Base-by-base conservation (phyloP, 2,888 invertebrate species). In the Diplazon laetatorius region DNA sequence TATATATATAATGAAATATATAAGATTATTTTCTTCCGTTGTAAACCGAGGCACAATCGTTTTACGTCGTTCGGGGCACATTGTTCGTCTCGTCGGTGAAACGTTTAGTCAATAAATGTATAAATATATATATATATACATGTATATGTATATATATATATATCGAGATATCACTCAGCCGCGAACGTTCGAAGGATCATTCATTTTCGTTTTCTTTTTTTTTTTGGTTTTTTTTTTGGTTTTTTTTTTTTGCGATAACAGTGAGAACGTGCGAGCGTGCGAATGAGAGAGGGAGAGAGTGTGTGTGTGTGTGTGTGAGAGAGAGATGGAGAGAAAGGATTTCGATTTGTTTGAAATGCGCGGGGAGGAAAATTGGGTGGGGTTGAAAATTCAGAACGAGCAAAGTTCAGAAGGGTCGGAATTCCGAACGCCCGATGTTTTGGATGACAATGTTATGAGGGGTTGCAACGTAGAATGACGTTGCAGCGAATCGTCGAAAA, bases 51-150 rank as follows among this genome's bases (percentile, higher is more conserved):
- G 87, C 87, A 88, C 88, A 88, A 88, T 81, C 78, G 82, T 83
- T 79, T n/a, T n/a, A 69, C 82, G 76, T 82, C 80, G 83, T 81
- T 76, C 63, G 68, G 71, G 68, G 62, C 70, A 62, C 52, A 65
- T n/a, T 75, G 55, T 78, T 62, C 62, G 65, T 87, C 81, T 69
- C 66, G 73, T 73, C 60, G 74, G 71, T 50, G 79, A 68, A 86
- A 78, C 83, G 81, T 85, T n/a, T 87, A 86, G 87, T 85, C 85
- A 87, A 85, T 86, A 87, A 86, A 80, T 60, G n/a, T n/a, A n/a
- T n/a, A n/a, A n/a, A n/a, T n/a, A n/a, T n/a, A n/a, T n/a, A n/a
- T n/a, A n/a, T n/a, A n/a, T n/a, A n/a, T n/a, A n/a, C n/a, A n/a
- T n/a, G n/a, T n/a, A n/a, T n/a, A n/a, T n/a, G n/a, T n/a, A n/a